Base-by-base conservation (phyloP, 2,888 invertebrate genomes). In the Xestoiulus laeticollis region DNA sequence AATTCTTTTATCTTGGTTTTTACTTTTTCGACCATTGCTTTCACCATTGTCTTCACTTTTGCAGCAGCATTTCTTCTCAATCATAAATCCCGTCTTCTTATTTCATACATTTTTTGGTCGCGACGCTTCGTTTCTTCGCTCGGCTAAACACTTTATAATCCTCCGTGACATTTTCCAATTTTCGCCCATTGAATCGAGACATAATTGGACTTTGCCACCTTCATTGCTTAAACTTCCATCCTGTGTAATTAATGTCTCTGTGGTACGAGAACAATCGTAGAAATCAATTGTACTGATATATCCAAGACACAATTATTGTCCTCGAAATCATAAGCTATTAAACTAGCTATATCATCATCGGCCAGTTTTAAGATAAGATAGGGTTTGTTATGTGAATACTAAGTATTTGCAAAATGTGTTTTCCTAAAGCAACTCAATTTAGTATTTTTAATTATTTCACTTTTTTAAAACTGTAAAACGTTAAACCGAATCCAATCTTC, bases 1-100 rank as follows among this genome's bases (percentile, higher is more conserved):
- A 38, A 48, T 59, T 59, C 59, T n/a, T 19, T 59, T 59, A 59
- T 59, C 19, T n/a, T n/a, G 19, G 5, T 59, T 59, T 59, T 59
- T 59, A 59, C n/a, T 59, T n/a, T n/a, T 59, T 59, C 59, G 59
- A 59, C 59, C 59, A n/a, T 59, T 59, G 59, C 59, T 59, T n/a
- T 19, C 59, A 16, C 59, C n/a, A 59, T 59, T 59, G 59, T 59
- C 59, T 59, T 59, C 59, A n/a, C 59, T 59, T 59, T 59, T 19
- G 19, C 5, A 19, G 19, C 5, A 19, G 59, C n/a, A 59, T 59
- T 59, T 48, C n/a, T 59, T 19, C n/a, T 59, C n/a, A 19, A 59
- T 59, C n/a, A 59, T 59, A 59, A 59, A 59, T 59, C 59, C 1
- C n/a, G 59, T n/a, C n/a, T 3, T 59, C n/a, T n/a, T 19, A 19